Evolutionary conservation across 2,888 invertebrate species (phyloP).

Genomic region (Microctonus brassicae): DNA sequence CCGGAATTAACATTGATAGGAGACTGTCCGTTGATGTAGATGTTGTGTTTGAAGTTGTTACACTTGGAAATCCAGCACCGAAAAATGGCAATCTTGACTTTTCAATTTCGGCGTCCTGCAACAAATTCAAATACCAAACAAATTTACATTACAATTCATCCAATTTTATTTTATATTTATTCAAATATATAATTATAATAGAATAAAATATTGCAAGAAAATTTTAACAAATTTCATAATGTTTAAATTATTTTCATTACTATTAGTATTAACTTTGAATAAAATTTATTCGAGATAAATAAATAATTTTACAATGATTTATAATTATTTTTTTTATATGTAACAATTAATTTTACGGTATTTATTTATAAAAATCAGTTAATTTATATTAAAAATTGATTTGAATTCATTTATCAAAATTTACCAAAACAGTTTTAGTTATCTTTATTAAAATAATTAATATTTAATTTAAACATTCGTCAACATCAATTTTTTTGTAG

Average conservation of each 20-base stretch:
- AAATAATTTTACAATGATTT: no score
- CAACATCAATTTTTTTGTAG: no score
- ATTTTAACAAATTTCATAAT: neutral
- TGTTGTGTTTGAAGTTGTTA: constrained; percentile 47
- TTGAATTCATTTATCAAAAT: no score
- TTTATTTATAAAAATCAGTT: no score
- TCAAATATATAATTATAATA: neutral
- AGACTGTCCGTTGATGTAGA: constrained; percentile 63
- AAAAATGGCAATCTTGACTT: constrained; percentile 64
- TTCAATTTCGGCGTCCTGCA: constrained; percentile 65
- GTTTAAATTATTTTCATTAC: neutral
- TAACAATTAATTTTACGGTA: no score
- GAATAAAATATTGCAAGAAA: neutral
- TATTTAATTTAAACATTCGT: no score
- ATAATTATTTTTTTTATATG: no score
- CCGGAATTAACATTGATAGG: constrained; percentile 64
- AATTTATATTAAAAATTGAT: no score
- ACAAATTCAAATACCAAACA: constrained; percentile 45
- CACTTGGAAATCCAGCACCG: constrained; percentile 54
- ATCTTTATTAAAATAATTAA: no score
- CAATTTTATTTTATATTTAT: neutral
- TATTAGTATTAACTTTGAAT: no score
- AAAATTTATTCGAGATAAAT: no score
- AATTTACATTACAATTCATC: neutral
- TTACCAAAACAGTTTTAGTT: no score